phyloP scores from a whole-genome alignment of 2,797 vertebrate genomes.

The Coreius guichenoti region DNA sequence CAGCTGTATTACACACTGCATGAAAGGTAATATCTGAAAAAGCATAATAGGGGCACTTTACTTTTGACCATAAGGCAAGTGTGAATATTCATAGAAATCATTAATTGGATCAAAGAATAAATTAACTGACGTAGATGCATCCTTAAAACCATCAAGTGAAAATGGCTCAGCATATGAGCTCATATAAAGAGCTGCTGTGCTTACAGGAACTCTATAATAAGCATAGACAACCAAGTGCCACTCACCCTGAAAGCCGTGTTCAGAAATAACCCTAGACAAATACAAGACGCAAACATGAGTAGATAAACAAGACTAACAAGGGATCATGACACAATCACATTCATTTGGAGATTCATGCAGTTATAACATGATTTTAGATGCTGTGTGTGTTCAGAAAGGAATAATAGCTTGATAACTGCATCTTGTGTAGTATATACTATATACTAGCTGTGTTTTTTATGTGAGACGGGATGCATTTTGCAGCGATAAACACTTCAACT shows the following conservation, averaged over 20 bases:
- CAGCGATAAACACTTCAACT: neutral
- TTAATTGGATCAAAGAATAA: neutral
- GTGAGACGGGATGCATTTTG: neutral
- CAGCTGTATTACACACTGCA: neutral
- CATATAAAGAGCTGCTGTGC: neutral
- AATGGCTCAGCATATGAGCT: neutral
- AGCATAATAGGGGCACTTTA: neutral
- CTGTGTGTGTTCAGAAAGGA: neutral
- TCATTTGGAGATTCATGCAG: neutral
- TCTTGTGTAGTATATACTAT: neutral
- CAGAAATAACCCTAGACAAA: conserved; percentile 18
- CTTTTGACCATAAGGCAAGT: neutral
- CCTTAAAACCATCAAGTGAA: neutral
- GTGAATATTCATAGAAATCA: conserved; percentile 3
- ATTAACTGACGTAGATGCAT: neutral
- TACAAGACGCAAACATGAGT: neutral
- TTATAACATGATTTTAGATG: neutral
- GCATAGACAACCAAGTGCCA: neutral
- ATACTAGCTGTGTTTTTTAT: neutral
- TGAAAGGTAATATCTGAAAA: neutral
- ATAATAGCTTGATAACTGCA: neutral
- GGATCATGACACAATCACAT: neutral
- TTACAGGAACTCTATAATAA: conserved; percentile 13
- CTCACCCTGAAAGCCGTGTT: neutral
- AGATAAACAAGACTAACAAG: conserved; percentile 4